phyloP scores from a whole-genome alignment of 2,888 invertebrate genomes.

The Calliopum simillimum region DNA sequence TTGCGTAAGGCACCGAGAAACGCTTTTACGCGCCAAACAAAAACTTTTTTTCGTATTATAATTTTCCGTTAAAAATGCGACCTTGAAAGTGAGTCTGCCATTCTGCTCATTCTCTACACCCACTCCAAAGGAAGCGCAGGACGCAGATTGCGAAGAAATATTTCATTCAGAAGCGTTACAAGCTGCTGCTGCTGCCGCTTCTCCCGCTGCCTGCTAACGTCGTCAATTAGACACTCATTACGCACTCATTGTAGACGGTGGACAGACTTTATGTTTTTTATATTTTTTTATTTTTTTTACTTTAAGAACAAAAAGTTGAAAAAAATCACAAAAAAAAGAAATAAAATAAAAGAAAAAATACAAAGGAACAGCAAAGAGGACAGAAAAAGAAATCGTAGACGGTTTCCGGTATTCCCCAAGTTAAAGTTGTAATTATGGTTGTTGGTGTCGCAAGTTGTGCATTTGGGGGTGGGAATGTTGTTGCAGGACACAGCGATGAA shows the following conservation, averaged over 20 bases:
- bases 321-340: slow-evolving; percentile 24
- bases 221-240: slow-evolving; percentile 65
- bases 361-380: slow-evolving; percentile 29
- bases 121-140: not conserved
- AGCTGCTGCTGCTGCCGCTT: slow-evolving; percentile 16
- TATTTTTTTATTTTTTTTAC: not conserved
- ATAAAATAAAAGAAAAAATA: not conserved
- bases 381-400: slow-evolving; percentile 32
- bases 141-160: no score
- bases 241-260: slow-evolving; percentile 61
- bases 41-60: slow-evolving; percentile 42
- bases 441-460: not conserved
- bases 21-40: slow-evolving; percentile 42
- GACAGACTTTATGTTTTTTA: slow-evolving; percentile 56
- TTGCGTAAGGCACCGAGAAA: slow-evolving; percentile 25
- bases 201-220: slow-evolving; percentile 48
- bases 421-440: slow-evolving; percentile 25
- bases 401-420: slow-evolving; percentile 29
- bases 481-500: not conserved
- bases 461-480: not conserved
- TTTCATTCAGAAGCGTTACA: not conserved
- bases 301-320: slow-evolving; percentile 34
- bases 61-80: slow-evolving; percentile 47
- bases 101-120: slow-evolving; percentile 39
- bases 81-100: slow-evolving; percentile 45